These are phyloP conservation scores for Cheilosia scutellata DNA, from an alignment of 2,888 invertebrate genomes.

Conservation along the genomic window DNA sequence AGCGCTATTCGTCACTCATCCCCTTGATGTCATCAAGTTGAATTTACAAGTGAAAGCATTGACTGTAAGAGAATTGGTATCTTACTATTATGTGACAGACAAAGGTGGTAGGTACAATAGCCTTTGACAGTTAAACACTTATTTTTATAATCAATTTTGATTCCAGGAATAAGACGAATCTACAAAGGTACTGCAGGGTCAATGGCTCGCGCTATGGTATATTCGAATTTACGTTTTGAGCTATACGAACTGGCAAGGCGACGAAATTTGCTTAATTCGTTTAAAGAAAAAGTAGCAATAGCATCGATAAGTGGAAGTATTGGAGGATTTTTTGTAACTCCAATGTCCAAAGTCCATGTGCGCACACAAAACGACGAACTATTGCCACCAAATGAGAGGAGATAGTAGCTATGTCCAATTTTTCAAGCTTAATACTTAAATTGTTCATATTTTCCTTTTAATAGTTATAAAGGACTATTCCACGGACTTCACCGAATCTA, in stretches of 20 bases:
- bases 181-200: slow-evolving; percentile 30
- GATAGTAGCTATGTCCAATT: slow-evolving; percentile 24
- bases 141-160: background rate
- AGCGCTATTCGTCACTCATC: slow-evolving; percentile 35
- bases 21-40: slow-evolving; percentile 38
- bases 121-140: background rate
- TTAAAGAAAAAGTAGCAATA: slow-evolving; percentile 3
- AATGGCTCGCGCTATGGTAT: slow-evolving; percentile 34
- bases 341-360: slow-evolving; percentile 40
- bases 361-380: slow-evolving; percentile 38
- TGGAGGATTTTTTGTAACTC: slow-evolving; percentile 26
- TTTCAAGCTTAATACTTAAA: background rate
- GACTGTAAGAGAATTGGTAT: slow-evolving; percentile 3
- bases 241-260: slow-evolving; percentile 45
- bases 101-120: background rate
- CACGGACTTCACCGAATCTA: slow-evolving; percentile 46
- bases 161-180: slow-evolving; percentile 1
- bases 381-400: slow-evolving; percentile 32
- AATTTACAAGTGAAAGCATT: slow-evolving; percentile 39
- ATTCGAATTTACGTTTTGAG: slow-evolving; percentile 44
- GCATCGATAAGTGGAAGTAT: slow-evolving; percentile 14
- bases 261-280: slow-evolving; percentile 6
- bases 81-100: slow-evolving; percentile 16
- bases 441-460: background rate
- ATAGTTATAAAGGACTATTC: slow-evolving; percentile 48